These are phyloP conservation scores for Alauda arvensis DNA, from an alignment of 2,797 vertebrate species.

Conservation along the genomic window DNA sequence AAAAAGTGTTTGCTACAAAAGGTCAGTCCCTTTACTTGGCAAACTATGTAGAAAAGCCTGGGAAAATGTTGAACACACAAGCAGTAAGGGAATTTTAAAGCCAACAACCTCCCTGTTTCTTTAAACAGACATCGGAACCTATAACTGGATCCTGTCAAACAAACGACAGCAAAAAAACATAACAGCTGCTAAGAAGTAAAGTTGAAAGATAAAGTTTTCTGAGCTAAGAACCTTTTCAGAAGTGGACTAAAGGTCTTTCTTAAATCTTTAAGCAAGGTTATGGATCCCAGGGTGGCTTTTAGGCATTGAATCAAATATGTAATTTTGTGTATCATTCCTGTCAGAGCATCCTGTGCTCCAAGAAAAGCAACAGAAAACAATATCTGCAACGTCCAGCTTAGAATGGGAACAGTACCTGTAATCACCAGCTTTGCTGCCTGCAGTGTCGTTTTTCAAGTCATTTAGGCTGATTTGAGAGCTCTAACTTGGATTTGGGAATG, in stretches of 20 bases:
- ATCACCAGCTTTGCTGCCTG: constrained; percentile 14
- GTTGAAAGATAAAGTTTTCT: constrained; percentile 82
- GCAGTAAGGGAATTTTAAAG: constrained; percentile 82
- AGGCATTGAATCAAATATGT: constrained; percentile 76
- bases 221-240: constrained; percentile 80
- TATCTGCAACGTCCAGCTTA: constrained; percentile 38
- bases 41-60: constrained; percentile 86
- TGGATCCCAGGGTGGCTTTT: constrained; percentile 76
- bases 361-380: constrained; percentile 65
- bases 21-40: constrained; percentile 88
- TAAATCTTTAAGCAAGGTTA: constrained; percentile 75
- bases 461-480: background rate
- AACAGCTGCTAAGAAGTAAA: constrained; percentile 87
- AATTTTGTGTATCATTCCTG: constrained; percentile 76
- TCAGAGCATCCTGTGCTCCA: constrained; percentile 71
- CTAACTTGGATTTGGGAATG: background rate
- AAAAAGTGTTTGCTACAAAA: constrained; percentile 89
- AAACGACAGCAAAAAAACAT: constrained; percentile 83
- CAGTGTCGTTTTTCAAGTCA: background rate
- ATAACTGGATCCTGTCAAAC: constrained; percentile 90
- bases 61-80: constrained; percentile 87
- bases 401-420: constrained; percentile 50
- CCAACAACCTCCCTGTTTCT: constrained; percentile 85
- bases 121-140: constrained; percentile 90
- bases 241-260: constrained; percentile 78